Evolutionary conservation across 2,888 invertebrate genomes (phyloP).

Genomic region (Sepiola atlantica): DNA sequence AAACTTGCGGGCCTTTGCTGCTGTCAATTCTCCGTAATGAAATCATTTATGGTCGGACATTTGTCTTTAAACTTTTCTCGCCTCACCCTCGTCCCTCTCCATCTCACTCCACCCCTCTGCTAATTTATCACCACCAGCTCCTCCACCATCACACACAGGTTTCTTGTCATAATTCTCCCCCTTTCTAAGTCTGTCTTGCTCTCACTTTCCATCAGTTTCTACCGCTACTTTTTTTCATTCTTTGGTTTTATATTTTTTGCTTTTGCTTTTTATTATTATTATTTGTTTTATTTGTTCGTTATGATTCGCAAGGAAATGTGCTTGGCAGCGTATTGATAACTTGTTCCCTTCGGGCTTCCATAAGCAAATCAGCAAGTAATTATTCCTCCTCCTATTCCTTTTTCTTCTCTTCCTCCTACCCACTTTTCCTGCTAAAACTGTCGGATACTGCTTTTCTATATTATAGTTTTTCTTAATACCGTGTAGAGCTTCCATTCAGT

Average conservation of each 20-base stretch:
- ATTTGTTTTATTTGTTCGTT: not conserved
- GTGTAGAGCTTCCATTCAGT: no score
- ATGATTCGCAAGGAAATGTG: not conserved
- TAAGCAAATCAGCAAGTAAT: not conserved
- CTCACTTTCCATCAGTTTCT: no score
- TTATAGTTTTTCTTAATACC: no score
- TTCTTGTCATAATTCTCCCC: not conserved
- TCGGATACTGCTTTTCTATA: no score
- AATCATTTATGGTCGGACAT: slow-evolving; percentile 15
- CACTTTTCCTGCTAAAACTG: no score
- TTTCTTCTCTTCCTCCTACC: no score
- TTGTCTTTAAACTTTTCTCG: not conserved
- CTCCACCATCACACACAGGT: not conserved
- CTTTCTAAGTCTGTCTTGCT: not conserved
- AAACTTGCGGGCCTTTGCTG: not conserved
- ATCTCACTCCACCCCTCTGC: not conserved
- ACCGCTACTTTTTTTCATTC: no score
- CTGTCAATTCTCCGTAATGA: not conserved
- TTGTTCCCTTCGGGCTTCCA: not conserved
- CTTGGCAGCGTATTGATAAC: slow-evolving; percentile 14
- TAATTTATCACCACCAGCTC: not conserved
- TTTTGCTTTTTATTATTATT: no score
- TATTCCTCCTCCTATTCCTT: not conserved
- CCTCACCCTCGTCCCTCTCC: not conserved
- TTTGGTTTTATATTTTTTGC: no score